These are phyloP conservation scores for Loxodonta africana DNA, from an alignment of 2,113 vertebrate genomes.

Conservation along the genomic window DNA sequence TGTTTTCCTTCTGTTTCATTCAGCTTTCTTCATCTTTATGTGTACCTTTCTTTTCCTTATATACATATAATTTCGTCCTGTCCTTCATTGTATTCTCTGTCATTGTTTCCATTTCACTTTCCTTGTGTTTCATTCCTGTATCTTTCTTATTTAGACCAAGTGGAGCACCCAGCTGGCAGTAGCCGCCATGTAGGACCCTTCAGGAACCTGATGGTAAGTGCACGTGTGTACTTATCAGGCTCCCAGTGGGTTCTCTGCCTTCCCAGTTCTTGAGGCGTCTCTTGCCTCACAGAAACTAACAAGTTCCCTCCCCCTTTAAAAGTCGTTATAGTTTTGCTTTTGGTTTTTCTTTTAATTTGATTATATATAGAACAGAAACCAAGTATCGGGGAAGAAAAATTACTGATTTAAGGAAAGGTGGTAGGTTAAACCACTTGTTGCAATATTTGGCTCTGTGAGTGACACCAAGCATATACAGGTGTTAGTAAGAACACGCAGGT, in stretches of 20 bases:
- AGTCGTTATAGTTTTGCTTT: neutral
- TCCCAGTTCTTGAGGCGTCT: neutral
- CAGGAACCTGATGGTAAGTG: slow-evolving; percentile 90
- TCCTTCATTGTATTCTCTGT: slow-evolving; percentile 83
- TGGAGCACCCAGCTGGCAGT: slow-evolving; percentile 89
- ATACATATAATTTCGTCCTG: slow-evolving; percentile 68
- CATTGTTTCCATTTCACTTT: slow-evolving; percentile 88
- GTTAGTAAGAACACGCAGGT: neutral
- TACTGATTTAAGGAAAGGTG: neutral
- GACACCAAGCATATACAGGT: neutral
- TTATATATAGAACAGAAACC: neutral
- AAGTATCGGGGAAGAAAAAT: neutral
- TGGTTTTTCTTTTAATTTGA: neutral
- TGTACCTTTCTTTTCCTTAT: slow-evolving; percentile 63
- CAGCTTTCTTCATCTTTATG: slow-evolving; percentile 77
- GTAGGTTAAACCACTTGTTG: neutral
- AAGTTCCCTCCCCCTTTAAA: neutral
- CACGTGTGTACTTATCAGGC: slow-evolving; percentile 90
- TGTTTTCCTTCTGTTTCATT: slow-evolving; percentile 79
- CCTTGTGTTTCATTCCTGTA: slow-evolving; percentile 89
- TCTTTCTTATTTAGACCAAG: slow-evolving; percentile 91
- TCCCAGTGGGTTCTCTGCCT: slow-evolving; percentile 70
- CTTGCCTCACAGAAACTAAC: neutral
- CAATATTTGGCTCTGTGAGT: neutral
- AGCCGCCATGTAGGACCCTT: slow-evolving; percentile 89